phyloP scores from a whole-genome alignment of 2,888 invertebrate genomes.

The Pinctada fucata region DNA sequence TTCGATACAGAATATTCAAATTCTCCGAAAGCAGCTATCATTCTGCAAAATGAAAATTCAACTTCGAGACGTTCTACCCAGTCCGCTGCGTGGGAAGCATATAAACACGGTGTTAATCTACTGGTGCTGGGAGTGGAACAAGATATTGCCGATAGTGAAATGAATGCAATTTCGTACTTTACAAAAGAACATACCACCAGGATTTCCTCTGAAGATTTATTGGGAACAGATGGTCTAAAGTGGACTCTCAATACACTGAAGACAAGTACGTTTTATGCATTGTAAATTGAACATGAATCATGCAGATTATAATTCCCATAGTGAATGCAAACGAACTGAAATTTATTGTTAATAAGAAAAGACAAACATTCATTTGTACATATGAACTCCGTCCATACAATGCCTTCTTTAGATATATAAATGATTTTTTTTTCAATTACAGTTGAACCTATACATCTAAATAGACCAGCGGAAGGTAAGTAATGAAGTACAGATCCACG shows the following conservation, averaged over 20 bases:
- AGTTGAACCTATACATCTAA: no score
- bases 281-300: no score
- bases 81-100: neutral
- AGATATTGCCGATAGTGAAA: neutral
- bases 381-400: no score
- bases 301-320: no score
- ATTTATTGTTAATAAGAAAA: no score
- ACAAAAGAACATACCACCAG: neutral
- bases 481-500: no score
- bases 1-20: conserved; percentile 3
- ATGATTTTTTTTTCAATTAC: no score
- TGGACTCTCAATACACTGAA: conserved; percentile 10
- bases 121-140: conserved; percentile 5
- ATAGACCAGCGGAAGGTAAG: no score
- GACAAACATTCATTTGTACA: no score
- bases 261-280: neutral
- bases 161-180: neutral
- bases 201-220: neutral
- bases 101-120: conserved; percentile 8
- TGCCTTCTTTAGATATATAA: no score
- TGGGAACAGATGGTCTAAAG: conserved; percentile 6
- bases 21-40: neutral
- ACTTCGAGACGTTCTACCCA: neutral
- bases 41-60: conserved; percentile 14
- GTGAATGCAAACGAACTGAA: no score